Evolutionary conservation across 1,140 invertebrate species (phyloP), one percentile per base, ranked within the genome.

Genomic region (Leptoteleia sp.): DNA sequence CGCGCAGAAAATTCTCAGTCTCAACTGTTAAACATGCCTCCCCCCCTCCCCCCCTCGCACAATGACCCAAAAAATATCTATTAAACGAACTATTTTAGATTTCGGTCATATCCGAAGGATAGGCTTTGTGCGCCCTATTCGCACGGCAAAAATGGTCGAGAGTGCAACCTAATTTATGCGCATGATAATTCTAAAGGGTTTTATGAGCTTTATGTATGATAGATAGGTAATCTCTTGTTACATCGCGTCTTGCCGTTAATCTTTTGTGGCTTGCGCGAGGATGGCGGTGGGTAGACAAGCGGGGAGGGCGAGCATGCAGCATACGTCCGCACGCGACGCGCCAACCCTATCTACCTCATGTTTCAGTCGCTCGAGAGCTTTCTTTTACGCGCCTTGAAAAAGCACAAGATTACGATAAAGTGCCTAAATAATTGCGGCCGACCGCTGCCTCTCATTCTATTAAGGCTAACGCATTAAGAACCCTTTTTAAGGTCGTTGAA

Each of bases 361-460:
- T 81, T 79, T 76, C 68, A 77, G 50, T 76, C 57, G 54, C 68
- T 70, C 48, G 43, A 76, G 70, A 76, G 73, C 79, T 79, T 77
- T 82, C 81, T 82, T 76, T 81, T 67, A 64, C 67, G 71, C 73
- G 65, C 78, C 77, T 78, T 80, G 68, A 78, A 82, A 82, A 79
- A 79, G 77, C 72, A 29, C 70, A 81, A 80, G 77, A 83, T 81
- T 80, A 80, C 80, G 81, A 83, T 83, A 83, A 81, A 83, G 77
- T 71, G 67, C 43, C 72, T 82, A 81, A 81, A 82, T 79, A 81
- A 80, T 80, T 81, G 81, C 65, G 42, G 27, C 62, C 50, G 38
- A 72, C 76, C 59, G 17, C 54, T 47, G 22, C 48, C 25, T 64
- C 64, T 75, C 54, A 65, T 75, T 55, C 57, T 48, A 50, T 62